Conservation (phyloP, 37 sponge, comb jelly and placozoan species). For the Bolinopsis microptera region DNA sequence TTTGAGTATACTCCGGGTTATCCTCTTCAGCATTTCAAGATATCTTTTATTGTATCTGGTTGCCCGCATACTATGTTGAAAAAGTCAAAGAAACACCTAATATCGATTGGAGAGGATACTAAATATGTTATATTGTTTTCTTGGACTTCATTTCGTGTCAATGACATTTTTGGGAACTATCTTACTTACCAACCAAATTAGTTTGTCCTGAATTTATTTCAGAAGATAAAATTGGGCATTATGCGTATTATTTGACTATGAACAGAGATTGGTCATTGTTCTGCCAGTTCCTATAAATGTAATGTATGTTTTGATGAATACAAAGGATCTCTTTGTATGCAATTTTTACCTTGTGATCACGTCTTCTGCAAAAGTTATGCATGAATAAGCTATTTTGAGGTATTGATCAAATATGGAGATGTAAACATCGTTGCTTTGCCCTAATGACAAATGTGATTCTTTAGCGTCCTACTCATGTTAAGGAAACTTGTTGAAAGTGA, state of each 20-base stretch:
- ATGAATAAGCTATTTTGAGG: slow-evolving; percentile 62
- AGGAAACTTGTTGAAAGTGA: slow-evolving; percentile 47
- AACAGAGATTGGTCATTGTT: background rate
- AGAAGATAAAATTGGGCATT: background rate
- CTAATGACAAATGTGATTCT: slow-evolving; percentile 27
- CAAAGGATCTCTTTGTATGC: slow-evolving; percentile 19
- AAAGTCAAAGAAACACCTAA: background rate
- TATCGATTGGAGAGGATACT: background rate
- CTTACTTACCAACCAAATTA: background rate
- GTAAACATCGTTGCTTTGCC: background rate
- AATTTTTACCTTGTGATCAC: slow-evolving; percentile 56
- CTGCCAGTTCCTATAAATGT: slow-evolving; percentile 6
- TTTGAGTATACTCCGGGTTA: background rate
- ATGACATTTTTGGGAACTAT: slow-evolving; percentile 27
- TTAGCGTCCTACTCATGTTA: slow-evolving; percentile 22
- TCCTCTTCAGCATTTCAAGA: background rate
- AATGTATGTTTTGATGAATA: slow-evolving; percentile 60
- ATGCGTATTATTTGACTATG: background rate
- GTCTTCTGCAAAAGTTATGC: slow-evolving; percentile 47
- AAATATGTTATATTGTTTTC: slow-evolving; percentile 36
- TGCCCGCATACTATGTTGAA: background rate
- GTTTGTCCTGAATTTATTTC: background rate
- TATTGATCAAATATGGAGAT: background rate
- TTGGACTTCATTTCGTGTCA: slow-evolving; percentile 12
- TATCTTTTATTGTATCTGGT: slow-evolving; percentile 52